Base-by-base conservation (phyloP, 1,140 invertebrate genomes). In the Bradynema listronoti region DNA sequence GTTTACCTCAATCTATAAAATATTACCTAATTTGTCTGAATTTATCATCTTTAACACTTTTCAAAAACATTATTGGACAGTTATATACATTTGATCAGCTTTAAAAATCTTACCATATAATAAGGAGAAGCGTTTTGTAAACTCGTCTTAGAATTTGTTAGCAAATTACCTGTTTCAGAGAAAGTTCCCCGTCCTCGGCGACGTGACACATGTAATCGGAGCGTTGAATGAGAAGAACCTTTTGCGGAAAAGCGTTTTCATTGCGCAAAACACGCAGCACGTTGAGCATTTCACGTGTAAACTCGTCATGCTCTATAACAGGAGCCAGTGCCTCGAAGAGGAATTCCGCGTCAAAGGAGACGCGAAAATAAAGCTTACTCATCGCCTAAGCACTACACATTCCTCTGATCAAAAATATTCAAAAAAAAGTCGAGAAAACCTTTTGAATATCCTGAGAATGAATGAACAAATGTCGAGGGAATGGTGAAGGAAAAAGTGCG, bases 1-100 rank as follows among this genome's bases (percentile, higher is more conserved):
- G 83, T 96, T 96, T 73, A 93, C 85, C 83, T 97, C 92, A 67
- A 96, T 87, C 84, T 95, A 42, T 58, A 60, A 63, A 62, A 52
- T 39, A 60, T 46, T 46, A 45, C 51, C 64, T 57, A 63, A 77
- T 41, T 82, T 79, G 53, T 83, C 70, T 19, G 78, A 3, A 2
- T 4, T 16, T 3, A 55, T 49, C n/a, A 54, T 53, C 4, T n/a
- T 14, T 2, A 55, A 55, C 3, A 27, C 19, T 51, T 11, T 50
- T 50, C 27, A 43, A 16, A 4, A 5, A 9, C 4, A 39, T 39
- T 39, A 14, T 14, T 39, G n/a, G 36, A 19, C 36, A 19, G 36
- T 14, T n/a, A 14, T 14, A 19, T 14, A 47, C 25, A 24, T n/a
- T 4, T 14, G n/a, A 5, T 7, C 14, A 79, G 58, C 80, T 59